Percentiles rank a stretch among this genome's conserved stretches.
Conservation (phyloP, 1,140 invertebrate species). For the Brachionus paranguensis region DNA sequence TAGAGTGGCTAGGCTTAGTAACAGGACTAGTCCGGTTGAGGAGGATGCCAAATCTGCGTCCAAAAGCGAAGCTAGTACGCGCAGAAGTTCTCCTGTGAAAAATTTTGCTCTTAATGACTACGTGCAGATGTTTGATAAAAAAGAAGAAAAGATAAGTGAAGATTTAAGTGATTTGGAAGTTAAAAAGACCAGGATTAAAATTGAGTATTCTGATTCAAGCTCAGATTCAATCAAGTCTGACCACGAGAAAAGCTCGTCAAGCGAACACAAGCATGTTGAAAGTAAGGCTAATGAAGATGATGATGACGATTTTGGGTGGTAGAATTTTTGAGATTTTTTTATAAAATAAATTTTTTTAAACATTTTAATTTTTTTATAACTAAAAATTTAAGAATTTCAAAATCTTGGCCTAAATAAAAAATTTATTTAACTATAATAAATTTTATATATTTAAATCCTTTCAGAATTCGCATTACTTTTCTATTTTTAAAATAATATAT, state of each 20-base stretch:
- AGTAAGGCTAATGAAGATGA: not conserved
- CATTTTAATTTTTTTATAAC: no score
- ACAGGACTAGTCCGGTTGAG: not conserved
- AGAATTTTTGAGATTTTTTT: not conserved
- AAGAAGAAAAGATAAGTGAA: not conserved
- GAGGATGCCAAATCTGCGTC: not conserved
- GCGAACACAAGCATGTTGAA: not conserved
- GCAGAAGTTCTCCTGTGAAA: not conserved
- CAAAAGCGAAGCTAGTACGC: not conserved
- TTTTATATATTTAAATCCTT: no score
- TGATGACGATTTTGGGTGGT: constrained; percentile 11
- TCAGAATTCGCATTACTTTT: no score
- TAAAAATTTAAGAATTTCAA: no score
- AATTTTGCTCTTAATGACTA: constrained; percentile 7
- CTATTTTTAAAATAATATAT: no score
- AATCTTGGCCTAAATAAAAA: no score
- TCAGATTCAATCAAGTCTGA: not conserved
- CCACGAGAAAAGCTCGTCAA: not conserved
- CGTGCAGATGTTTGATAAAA: constrained; percentile 21
- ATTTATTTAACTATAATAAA: no score
- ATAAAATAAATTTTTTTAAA: no score
- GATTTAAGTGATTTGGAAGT: not conserved
- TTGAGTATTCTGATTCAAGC: constrained; percentile 31
- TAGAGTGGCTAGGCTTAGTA: not conserved
- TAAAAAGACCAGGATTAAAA: constrained; percentile 25